Conservation (phyloP, 2,797 vertebrate genomes). For the Liasis olivaceus region DNA sequence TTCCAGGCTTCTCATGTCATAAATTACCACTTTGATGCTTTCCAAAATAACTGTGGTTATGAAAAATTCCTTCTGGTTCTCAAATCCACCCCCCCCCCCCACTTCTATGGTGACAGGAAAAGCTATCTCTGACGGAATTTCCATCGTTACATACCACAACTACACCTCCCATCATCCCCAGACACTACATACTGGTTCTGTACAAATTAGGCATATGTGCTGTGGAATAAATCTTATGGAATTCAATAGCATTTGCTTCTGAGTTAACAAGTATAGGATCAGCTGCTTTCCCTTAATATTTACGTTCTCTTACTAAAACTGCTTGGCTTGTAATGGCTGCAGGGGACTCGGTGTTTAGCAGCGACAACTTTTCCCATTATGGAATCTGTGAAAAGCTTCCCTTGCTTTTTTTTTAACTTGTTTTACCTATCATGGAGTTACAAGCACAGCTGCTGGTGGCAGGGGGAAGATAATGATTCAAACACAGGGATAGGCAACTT, state of each 20-base stretch:
- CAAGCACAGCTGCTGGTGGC: background rate
- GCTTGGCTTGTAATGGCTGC: too few relatives aligned
- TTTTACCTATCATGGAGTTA: background rate
- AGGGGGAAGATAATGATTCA: background rate
- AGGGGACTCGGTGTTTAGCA: background rate
- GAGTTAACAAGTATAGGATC: too few relatives aligned
- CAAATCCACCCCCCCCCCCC: background rate
- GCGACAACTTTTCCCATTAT: background rate
- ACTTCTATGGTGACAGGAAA: background rate
- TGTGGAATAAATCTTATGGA: too few relatives aligned
- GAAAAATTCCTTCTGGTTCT: background rate
- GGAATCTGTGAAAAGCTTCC: too few relatives aligned
- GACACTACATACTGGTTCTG: too few relatives aligned
- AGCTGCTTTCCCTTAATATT: too few relatives aligned
- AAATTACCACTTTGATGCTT: background rate
- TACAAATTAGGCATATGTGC: too few relatives aligned
- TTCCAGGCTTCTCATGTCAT: background rate
- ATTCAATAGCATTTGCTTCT: too few relatives aligned
- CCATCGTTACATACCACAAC: background rate
- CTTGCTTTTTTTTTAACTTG: background rate
- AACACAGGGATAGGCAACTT: background rate
- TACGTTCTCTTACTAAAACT: too few relatives aligned
- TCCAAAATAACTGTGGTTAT: background rate
- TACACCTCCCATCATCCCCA: too few relatives aligned
- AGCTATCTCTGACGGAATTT: background rate